A percentile compares a stretch with the other conserved stretches of the same genome.
Conservation (phyloP, 2,113 vertebrate genomes). For the Microtus montanus region DNA sequence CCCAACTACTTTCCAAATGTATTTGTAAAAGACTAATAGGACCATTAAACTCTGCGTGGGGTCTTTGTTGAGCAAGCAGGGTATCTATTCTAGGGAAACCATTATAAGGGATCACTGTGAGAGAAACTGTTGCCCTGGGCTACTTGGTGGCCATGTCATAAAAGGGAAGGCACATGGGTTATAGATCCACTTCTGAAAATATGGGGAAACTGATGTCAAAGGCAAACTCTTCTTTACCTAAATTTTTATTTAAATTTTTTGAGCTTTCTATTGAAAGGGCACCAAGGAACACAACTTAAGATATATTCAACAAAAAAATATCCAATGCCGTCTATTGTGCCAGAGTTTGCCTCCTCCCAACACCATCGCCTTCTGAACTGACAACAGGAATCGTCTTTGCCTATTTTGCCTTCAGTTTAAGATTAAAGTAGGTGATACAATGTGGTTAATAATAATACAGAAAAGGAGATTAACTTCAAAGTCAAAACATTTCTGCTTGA, state of each 20-base stretch:
- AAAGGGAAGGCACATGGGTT: neutral
- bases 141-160: neutral
- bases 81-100: neutral
- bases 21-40: slow-evolving; percentile 21
- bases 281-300: neutral
- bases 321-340: neutral
- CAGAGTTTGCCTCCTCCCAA: neutral
- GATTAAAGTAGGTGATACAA: neutral
- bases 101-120: neutral
- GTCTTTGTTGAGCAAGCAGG: neutral
- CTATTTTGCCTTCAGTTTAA: neutral
- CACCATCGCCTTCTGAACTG: neutral
- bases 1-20: slow-evolving; percentile 24
- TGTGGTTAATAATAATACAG: neutral
- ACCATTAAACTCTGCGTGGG: neutral
- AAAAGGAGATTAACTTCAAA: slow-evolving; percentile 8
- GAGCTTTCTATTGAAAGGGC: neutral
- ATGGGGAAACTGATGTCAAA: slow-evolving; percentile 17
- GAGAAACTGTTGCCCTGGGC: neutral
- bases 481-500: neutral
- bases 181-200: neutral
- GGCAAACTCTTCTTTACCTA: neutral
- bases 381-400: neutral
- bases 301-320: slow-evolving; percentile 1
- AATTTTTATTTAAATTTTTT: neutral